Percentiles rank a stretch among this genome's conserved stretches.
phyloP scores from a whole-genome alignment of 2,888 invertebrate species.

The Chorisops tibialis region DNA sequence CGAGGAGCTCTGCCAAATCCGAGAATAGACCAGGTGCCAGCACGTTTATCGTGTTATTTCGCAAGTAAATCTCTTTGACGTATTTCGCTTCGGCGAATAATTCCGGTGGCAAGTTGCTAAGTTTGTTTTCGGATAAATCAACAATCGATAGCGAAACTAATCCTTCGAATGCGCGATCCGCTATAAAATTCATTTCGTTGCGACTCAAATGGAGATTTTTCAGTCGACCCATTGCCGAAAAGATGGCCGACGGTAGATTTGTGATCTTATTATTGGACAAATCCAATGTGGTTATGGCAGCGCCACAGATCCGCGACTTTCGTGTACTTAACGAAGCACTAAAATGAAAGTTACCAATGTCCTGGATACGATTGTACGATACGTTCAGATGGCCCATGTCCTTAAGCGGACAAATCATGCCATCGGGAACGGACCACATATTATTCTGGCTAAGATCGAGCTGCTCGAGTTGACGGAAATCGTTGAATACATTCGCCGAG shows the following conservation, averaged over 20 bases:
- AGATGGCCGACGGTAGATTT: constrained; percentile 75
- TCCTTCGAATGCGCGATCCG: constrained; percentile 77
- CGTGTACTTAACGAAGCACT: constrained; percentile 59
- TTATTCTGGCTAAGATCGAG: constrained; percentile 84
- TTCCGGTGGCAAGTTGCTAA: constrained; percentile 81
- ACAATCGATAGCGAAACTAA: constrained; percentile 76
- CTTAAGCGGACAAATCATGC: constrained; percentile 78
- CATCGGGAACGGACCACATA: constrained; percentile 84
- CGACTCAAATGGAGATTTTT: constrained; percentile 77
- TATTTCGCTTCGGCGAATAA: constrained; percentile 78
- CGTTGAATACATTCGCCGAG: constrained; percentile 72
- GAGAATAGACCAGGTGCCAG: constrained; percentile 81
- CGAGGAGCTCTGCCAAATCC: constrained; percentile 73
- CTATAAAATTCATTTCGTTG: constrained; percentile 84
- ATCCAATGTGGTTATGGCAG: constrained; percentile 77
- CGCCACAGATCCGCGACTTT: constrained; percentile 50
- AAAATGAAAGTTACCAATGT: constrained; percentile 81
- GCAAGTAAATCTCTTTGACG: constrained; percentile 82
- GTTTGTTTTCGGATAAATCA: constrained; percentile 85
- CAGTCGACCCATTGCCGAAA: constrained; percentile 73
- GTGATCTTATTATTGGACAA: constrained; percentile 82
- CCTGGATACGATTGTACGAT: constrained; percentile 82
- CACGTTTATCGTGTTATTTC: constrained; percentile 85
- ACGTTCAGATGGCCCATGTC: constrained; percentile 79
- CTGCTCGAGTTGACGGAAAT: constrained; percentile 75